Evolutionary conservation across 2,113 vertebrate genomes (phyloP).

Genomic region (Alligator sinensis): DNA sequence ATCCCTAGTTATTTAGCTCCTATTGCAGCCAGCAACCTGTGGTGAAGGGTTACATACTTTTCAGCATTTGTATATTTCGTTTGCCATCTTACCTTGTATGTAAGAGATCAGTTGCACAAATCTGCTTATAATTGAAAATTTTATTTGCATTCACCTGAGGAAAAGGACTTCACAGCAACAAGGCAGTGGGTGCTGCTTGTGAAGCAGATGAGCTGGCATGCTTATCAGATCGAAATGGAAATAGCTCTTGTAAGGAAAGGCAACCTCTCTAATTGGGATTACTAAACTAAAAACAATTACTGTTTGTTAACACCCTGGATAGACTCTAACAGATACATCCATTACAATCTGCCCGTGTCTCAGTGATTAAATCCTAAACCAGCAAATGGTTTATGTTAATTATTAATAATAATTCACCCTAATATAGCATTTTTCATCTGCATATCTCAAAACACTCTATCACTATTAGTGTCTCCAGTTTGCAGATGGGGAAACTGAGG

Average conservation of each 20-base stretch:
- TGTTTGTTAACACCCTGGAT: background rate
- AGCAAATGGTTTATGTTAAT: background rate
- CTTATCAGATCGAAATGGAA: background rate
- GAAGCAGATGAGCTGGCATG: fast-evolving
- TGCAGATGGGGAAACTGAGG: background rate
- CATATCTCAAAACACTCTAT: background rate
- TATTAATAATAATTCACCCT: background rate
- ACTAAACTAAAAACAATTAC: background rate
- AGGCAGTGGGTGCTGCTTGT: background rate
- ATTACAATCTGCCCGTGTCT: background rate
- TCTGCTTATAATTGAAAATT: background rate
- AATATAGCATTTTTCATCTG: background rate
- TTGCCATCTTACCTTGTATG: background rate
- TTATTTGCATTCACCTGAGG: background rate
- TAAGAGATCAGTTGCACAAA: background rate
- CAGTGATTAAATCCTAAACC: background rate
- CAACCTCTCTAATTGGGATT: background rate
- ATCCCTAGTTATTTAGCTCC: background rate
- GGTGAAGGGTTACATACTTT: background rate
- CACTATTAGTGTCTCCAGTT: background rate
- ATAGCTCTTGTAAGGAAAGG: background rate
- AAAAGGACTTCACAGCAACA: background rate
- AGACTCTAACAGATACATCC: background rate
- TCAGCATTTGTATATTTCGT: background rate
- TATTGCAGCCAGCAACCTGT: background rate